These are phyloP conservation scores for Ceramica pisi DNA, from an alignment of 2,888 invertebrate genomes.

Conservation along the genomic window DNA sequence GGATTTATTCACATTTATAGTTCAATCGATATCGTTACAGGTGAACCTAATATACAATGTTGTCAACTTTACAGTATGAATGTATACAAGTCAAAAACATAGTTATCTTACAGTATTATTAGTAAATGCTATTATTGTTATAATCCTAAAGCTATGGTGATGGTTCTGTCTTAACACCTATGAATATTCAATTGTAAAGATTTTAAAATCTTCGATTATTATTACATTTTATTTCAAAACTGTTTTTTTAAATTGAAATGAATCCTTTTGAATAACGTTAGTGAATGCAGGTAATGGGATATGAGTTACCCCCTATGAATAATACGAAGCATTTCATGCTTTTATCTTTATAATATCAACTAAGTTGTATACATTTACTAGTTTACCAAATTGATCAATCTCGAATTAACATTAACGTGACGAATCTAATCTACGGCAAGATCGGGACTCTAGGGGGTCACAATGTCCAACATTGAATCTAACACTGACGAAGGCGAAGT, in stretches of 20 bases:
- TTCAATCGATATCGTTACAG: constrained; percentile 87
- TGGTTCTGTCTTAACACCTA: constrained; percentile 86
- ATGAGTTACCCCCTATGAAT: constrained; percentile 80
- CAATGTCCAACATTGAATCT: constrained; percentile 86
- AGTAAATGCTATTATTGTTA: constrained; percentile 89
- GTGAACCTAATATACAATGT: constrained; percentile 88
- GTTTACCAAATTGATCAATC: constrained; percentile 84
- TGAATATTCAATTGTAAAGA: constrained; percentile 77
- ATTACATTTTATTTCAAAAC: constrained; percentile 75
- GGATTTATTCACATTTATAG: constrained; percentile 90
- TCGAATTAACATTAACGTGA: constrained; percentile 87
- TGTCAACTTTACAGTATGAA: constrained; percentile 87
- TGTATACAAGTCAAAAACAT: constrained; percentile 91
- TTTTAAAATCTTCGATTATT: constrained; percentile 75
- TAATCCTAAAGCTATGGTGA: constrained; percentile 88
- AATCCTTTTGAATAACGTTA: constrained; percentile 70
- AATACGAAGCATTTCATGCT: constrained; percentile 88
- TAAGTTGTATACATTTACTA: constrained; percentile 88
- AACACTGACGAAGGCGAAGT: constrained; percentile 87
- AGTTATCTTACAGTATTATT: constrained; percentile 88
- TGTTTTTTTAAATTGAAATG: constrained; percentile 71
- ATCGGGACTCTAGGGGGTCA: constrained; percentile 84
- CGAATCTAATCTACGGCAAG: constrained; percentile 86
- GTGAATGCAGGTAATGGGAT: constrained; percentile 78
- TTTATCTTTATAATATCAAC: constrained; percentile 80